These are phyloP conservation scores for Euleptes europaea DNA, from an alignment of 2,113 vertebrate genomes.

Conservation along the genomic window DNA sequence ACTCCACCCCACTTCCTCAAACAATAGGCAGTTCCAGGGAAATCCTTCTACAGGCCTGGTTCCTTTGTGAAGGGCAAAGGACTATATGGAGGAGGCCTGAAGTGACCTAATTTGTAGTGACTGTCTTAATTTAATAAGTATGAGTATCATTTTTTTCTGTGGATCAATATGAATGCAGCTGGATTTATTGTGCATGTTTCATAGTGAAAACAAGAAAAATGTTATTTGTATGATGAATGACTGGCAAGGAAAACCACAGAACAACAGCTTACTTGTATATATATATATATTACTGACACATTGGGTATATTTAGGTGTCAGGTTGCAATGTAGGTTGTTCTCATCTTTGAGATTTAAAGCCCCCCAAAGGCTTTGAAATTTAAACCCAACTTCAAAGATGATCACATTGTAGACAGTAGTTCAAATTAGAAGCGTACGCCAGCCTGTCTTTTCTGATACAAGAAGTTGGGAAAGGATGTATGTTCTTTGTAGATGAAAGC, in stretches of 20 bases:
- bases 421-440: not conserved
- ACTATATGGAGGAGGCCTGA: not conserved
- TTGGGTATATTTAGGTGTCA: constrained; percentile 54
- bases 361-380: constrained; percentile 60
- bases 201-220: constrained; percentile 47
- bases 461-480: constrained; percentile 16
- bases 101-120: not conserved
- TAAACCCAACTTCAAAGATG: constrained; percentile 25
- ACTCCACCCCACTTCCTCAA: not conserved
- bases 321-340: constrained; percentile 49
- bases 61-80: not conserved
- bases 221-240: constrained; percentile 58
- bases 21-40: not conserved
- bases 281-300: constrained; percentile 60
- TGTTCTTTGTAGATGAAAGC: constrained; percentile 24
- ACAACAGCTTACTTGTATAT: constrained; percentile 62
- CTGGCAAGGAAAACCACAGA: constrained; percentile 46
- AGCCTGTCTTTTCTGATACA: constrained; percentile 35
- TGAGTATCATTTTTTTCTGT: not conserved
- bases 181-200: constrained; percentile 24
- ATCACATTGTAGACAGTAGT: not conserved
- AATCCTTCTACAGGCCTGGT: not conserved
- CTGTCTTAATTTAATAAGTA: not conserved
- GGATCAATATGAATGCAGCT: constrained; percentile 24
- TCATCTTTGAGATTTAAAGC: constrained; percentile 54